Evolutionary conservation across 1,140 invertebrate genomes (phyloP), one percentile per base, ranked within the genome.

Genomic region (Whitmania pigra): DNA sequence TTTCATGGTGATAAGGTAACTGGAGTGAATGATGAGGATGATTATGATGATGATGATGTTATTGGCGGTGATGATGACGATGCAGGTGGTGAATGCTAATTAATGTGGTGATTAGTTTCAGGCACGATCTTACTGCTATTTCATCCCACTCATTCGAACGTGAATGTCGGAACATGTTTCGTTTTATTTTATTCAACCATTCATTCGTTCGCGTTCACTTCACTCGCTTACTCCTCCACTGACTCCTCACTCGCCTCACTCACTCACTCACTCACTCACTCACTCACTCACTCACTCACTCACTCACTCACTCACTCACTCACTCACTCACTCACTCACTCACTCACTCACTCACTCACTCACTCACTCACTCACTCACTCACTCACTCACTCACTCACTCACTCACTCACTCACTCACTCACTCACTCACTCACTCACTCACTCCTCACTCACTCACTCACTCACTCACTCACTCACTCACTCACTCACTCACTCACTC

Each of bases 271-370:
- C 55, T 60, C 55, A 36, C 60, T 20, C 63, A 36, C 72, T 60
- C 55, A 60, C 55, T 54, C 72, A 73, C 72, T 72, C 72, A 72
- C 72, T 72, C 72, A 73, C 72, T 71, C 69, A 73, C 72, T 72
- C 72, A 73, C 72, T 54, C 72, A 73, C 72, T 72, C 72, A 73
- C 72, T 54, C 72, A 73, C 72, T 72, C 72, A 73, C 72, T 54
- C 72, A 72, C 71, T 72, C 71, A 72, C 71, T 72, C 71, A 72
- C 71, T 72, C 71, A 72, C 71, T 72, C 71, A 72, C 71, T 72
- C 71, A 72, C 71, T 72, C 71, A 72, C 71, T 72, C 71, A 72
- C 71, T 72, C 71, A 72, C 71, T 68, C 67, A 68, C 67, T 68
- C 67, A 68, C 67, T 68, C 67, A 68, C 67, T 68, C 67, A 68